Conservation (phyloP, 1,140 invertebrate species). For the Pseudoatta argentina region DNA sequence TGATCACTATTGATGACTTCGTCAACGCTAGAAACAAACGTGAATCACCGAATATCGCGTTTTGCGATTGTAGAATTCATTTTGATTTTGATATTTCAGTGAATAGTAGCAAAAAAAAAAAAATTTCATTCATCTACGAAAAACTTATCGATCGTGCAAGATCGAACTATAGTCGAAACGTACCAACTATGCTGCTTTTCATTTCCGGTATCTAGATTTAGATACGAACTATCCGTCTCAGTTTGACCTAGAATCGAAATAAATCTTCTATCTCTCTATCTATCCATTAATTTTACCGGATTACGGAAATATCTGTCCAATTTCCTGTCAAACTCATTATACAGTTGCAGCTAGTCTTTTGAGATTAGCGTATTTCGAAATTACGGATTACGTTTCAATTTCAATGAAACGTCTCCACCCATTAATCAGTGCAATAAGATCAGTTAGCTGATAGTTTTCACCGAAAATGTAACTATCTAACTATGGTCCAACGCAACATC, state of each 20-base stretch:
- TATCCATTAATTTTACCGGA: background rate
- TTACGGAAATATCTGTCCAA: background rate
- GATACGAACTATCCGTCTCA: slow-evolving; percentile 8
- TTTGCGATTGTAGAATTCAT: background rate
- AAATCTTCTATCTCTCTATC: slow-evolving; percentile 16
- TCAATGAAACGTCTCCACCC: background rate
- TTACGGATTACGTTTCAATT: background rate
- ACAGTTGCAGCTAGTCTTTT: background rate
- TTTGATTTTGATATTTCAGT: slow-evolving; percentile 22
- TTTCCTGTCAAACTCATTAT: slow-evolving; percentile 9
- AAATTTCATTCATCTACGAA: background rate
- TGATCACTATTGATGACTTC: slow-evolving; percentile 7
- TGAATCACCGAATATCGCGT: background rate
- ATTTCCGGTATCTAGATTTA: background rate
- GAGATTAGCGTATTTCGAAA: background rate
- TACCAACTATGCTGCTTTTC: background rate
- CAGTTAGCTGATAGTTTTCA: background rate
- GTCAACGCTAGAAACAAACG: background rate
- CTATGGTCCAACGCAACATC: slow-evolving; percentile 12
- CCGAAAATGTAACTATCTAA: background rate
- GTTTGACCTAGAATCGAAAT: slow-evolving; percentile 31
- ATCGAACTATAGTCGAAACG: slow-evolving; percentile 17
- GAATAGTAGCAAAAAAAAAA: slow-evolving; percentile 16
- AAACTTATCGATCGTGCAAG: background rate
- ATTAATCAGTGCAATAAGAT: slow-evolving; percentile 15